A percentile compares a stretch with the other conserved stretches of the same genome.
Evolutionary conservation across 2,113 vertebrate genomes (phyloP).

Genomic region (Megaceryle maxima): DNA sequence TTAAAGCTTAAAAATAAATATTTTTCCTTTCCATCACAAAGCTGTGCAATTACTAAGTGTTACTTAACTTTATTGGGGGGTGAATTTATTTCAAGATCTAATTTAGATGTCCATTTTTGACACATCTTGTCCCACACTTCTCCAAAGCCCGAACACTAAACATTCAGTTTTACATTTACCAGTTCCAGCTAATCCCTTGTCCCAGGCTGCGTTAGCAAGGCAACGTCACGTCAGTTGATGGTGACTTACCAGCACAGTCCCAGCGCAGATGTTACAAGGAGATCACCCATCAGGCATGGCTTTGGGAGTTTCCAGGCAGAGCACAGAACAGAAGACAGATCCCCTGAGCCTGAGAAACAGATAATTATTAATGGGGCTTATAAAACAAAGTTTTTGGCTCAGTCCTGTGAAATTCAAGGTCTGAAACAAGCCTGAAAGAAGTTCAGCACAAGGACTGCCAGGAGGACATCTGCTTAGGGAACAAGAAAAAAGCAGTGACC

Average conservation of each 20-base stretch:
- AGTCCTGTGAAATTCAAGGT: neutral
- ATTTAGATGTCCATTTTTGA: neutral
- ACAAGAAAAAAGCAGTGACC: neutral
- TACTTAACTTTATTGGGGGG: neutral
- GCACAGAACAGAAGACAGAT: neutral
- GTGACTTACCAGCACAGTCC: neutral
- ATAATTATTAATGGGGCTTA: conserved; percentile 7
- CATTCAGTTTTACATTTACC: neutral
- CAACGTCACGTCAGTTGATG: neutral
- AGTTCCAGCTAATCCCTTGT: neutral
- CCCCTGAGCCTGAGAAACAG: neutral
- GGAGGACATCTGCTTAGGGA: conserved; percentile 14
- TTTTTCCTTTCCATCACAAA: neutral
- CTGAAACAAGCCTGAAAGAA: conserved; percentile 11
- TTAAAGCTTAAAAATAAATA: neutral
- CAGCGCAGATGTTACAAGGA: neutral
- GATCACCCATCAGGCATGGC: neutral
- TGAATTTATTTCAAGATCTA: neutral
- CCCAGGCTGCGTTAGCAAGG: neutral
- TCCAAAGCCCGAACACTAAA: neutral
- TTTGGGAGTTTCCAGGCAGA: conserved; percentile 1
- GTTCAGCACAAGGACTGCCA: conserved; percentile 4
- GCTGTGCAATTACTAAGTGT: neutral
- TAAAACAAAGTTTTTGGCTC: conserved; percentile 30
- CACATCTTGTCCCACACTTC: neutral